Evolutionary conservation across 2,797 vertebrate genomes (phyloP).

Genomic region (Apogon hyalosoma): DNA sequence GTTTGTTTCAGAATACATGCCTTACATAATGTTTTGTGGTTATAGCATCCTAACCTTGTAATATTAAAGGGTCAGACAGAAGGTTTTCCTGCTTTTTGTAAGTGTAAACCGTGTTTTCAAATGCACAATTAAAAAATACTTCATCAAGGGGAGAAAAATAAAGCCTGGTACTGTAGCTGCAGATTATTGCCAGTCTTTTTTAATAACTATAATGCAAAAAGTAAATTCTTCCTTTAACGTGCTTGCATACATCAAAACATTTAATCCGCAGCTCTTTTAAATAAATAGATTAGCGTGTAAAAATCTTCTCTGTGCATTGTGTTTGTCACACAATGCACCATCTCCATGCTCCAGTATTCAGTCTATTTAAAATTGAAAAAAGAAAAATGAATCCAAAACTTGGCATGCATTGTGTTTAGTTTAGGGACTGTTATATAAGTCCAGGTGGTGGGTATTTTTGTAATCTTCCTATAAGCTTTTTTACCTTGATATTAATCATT

Average conservation of each 20-base stretch:
- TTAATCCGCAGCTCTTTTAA: constrained; percentile 9
- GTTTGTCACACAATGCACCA: constrained; percentile 9
- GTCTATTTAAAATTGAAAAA: constrained; percentile 10
- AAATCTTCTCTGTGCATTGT: constrained; percentile 3
- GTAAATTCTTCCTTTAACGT: constrained; percentile 4
- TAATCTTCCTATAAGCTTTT: neutral
- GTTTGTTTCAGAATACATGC: neutral
- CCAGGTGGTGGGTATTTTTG: constrained; percentile 31
- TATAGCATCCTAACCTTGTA: too few relatives aligned
- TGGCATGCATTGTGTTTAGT: constrained; percentile 12
- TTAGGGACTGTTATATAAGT: constrained; percentile 18
- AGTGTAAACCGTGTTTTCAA: too few relatives aligned
- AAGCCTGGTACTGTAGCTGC: too few relatives aligned
- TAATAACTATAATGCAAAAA: constrained; percentile 1
- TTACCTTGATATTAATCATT: neutral
- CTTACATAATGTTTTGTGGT: neutral
- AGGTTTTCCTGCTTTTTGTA: neutral
- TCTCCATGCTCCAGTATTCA: constrained; percentile 12
- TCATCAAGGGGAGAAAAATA: too few relatives aligned
- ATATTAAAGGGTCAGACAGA: neutral
- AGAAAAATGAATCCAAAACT: constrained; percentile 11
- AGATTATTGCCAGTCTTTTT: neutral
- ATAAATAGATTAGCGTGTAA: neutral
- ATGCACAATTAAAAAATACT: too few relatives aligned
- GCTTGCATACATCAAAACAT: constrained; percentile 9